Evolutionary conservation across 2,888 invertebrate species (phyloP).

Genomic region (Calliopum simillimum): DNA sequence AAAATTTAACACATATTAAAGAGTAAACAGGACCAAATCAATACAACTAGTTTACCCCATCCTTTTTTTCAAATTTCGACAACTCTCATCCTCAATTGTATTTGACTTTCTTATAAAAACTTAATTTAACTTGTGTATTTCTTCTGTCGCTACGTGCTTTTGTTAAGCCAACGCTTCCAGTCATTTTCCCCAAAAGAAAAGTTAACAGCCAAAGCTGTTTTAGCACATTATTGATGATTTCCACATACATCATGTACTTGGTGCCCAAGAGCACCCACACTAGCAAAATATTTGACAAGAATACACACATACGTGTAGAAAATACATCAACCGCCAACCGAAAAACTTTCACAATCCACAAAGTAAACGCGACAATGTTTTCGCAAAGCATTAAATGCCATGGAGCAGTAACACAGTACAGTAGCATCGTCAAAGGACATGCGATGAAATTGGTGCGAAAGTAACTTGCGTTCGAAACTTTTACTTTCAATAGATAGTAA

Average conservation of each 20-base stretch:
- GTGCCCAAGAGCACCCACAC: not conserved
- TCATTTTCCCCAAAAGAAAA: not conserved
- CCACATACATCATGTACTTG: not conserved
- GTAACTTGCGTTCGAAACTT: too few species aligned
- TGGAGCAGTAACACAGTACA: constrained; percentile 5
- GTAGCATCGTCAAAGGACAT: not conserved
- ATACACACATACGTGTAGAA: not conserved
- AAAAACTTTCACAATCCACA: constrained; percentile 16
- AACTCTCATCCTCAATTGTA: too few species aligned
- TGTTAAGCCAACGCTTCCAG: too few species aligned
- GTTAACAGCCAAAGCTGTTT: not conserved
- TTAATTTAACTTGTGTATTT: too few species aligned
- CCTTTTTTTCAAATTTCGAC: too few species aligned
- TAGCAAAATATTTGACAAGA: not conserved
- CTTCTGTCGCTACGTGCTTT: too few species aligned
- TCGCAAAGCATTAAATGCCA: constrained; percentile 17
- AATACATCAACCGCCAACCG: constrained; percentile 22
- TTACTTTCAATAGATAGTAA: too few species aligned
- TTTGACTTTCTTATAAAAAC: too few species aligned
- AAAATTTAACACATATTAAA: too few species aligned
- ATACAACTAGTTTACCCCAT: too few species aligned
- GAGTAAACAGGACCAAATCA: too few species aligned
- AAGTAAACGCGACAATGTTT: constrained; percentile 22
- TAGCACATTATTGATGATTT: constrained; percentile 6
- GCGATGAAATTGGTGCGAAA: too few species aligned